Evolutionary conservation across 2,888 invertebrate genomes (phyloP).

Genomic region (Venusia cambrica): DNA sequence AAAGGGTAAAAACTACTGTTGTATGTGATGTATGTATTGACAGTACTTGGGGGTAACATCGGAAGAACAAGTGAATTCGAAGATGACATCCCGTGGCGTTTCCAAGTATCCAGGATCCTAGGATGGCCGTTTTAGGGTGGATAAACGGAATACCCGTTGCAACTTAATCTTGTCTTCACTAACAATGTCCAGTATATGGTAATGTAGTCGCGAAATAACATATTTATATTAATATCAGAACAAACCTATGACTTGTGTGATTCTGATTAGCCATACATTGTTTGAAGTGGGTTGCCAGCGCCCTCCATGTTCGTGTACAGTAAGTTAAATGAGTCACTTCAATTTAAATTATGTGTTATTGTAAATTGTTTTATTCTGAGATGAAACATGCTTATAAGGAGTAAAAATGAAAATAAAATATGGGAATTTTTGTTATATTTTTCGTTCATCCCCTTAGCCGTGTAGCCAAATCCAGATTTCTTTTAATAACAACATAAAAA

Average conservation of each 20-base stretch:
- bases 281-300: conserved; percentile 34
- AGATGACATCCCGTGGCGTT: too few relatives aligned
- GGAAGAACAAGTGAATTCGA: too few relatives aligned
- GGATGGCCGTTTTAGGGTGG: too few relatives aligned
- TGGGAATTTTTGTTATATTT: conserved; percentile 69
- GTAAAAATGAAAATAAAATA: conserved; percentile 80
- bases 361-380: conserved; percentile 78
- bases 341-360: conserved; percentile 78
- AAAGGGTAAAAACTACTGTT: too few relatives aligned
- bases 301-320: conserved; percentile 55
- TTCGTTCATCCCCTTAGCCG: conserved; percentile 43
- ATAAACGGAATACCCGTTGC: too few relatives aligned
- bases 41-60: too few relatives aligned
- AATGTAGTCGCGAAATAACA: conserved; percentile 54
- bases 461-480: too few relatives aligned
- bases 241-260: conserved; percentile 41
- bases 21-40: too few relatives aligned
- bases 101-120: too few relatives aligned
- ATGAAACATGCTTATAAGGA: conserved; percentile 78
- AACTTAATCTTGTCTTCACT: conserved; percentile 56
- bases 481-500: too few relatives aligned
- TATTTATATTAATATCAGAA: conserved; percentile 41
- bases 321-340: conserved; percentile 73
- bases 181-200: conserved; percentile 53
- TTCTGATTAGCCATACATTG: conserved; percentile 43